These are phyloP conservation scores for Idaea straminata DNA, from an alignment of 2,888 invertebrate genomes.

Conservation along the genomic window DNA sequence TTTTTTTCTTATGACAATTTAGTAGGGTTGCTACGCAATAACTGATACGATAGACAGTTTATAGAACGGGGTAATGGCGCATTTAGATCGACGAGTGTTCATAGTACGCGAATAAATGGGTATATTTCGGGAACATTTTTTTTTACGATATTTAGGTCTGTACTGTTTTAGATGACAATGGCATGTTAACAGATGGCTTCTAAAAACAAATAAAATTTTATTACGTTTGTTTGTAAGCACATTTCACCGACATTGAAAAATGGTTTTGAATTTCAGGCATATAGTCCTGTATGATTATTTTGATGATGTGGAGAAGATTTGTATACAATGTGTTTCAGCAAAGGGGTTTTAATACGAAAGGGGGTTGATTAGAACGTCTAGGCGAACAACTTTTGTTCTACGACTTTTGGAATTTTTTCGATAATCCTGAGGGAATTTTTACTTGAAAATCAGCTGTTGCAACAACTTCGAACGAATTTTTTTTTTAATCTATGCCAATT, in stretches of 20 bases:
- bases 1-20: constrained; percentile 7
- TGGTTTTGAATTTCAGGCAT: too few relatives aligned
- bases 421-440: too few relatives aligned
- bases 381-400: too few relatives aligned
- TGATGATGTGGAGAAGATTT: too few relatives aligned
- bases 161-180: neutral
- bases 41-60: constrained; percentile 32
- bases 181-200: neutral
- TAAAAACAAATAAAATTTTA: neutral
- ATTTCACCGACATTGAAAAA: neutral
- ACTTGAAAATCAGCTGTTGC: too few relatives aligned
- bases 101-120: neutral
- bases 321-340: too few relatives aligned
- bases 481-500: too few relatives aligned
- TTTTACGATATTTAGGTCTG: constrained; percentile 11
- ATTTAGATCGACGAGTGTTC: constrained; percentile 21
- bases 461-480: too few relatives aligned
- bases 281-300: too few relatives aligned
- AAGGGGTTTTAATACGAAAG: too few relatives aligned
- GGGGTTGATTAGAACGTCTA: too few relatives aligned
- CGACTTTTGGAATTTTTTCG: too few relatives aligned
- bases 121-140: constrained; percentile 7
- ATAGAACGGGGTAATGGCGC: constrained; percentile 28
- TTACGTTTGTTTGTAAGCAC: neutral
- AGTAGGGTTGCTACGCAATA: constrained; percentile 25